These are phyloP conservation scores for Leucophenga maculata DNA, from an alignment of 2,888 invertebrate genomes.

Conservation along the genomic window DNA sequence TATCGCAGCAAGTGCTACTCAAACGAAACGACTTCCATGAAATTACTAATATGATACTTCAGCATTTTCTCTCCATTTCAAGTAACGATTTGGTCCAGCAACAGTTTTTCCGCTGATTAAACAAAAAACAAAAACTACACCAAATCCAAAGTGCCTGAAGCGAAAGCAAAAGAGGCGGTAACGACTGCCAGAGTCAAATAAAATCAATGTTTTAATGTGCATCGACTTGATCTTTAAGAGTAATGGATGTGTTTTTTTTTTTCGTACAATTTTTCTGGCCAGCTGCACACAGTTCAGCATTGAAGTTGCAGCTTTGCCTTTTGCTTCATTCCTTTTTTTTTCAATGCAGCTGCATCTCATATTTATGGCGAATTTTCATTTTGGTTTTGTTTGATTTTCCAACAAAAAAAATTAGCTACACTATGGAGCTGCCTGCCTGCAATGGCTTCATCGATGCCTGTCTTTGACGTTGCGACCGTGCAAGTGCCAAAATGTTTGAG, in stretches of 20 bases:
- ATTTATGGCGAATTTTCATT: slow-evolving; percentile 58
- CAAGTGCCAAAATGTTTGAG: slow-evolving; percentile 9
- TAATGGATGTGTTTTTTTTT: slow-evolving; percentile 35
- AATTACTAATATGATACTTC: slow-evolving; percentile 15
- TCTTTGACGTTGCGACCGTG: slow-evolving; percentile 26
- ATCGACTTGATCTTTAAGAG: neutral
- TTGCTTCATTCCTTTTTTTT: neutral
- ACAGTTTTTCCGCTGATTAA: slow-evolving; percentile 14
- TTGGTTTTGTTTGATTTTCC: slow-evolving; percentile 58
- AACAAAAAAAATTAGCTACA: slow-evolving; percentile 52
- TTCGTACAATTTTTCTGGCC: slow-evolving; percentile 43
- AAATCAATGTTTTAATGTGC: slow-evolving; percentile 37
- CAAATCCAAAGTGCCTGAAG: neutral
- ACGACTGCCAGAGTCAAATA: neutral
- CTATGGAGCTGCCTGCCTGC: neutral
- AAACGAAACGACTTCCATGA: slow-evolving; percentile 11
- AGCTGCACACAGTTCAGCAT: slow-evolving; percentile 49
- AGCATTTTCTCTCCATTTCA: slow-evolving; percentile 15
- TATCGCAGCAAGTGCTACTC: too few species aligned
- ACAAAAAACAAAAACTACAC: slow-evolving; percentile 1
- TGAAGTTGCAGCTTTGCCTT: neutral
- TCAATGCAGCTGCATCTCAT: slow-evolving; percentile 45
- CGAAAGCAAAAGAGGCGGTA: neutral
- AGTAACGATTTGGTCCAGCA: slow-evolving; percentile 3
- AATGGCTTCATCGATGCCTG: slow-evolving; percentile 17